A percentile compares a stretch with the other conserved stretches of the same genome.
Conservation (phyloP, 2,113 vertebrate genomes). For the Zingel zingel region DNA sequence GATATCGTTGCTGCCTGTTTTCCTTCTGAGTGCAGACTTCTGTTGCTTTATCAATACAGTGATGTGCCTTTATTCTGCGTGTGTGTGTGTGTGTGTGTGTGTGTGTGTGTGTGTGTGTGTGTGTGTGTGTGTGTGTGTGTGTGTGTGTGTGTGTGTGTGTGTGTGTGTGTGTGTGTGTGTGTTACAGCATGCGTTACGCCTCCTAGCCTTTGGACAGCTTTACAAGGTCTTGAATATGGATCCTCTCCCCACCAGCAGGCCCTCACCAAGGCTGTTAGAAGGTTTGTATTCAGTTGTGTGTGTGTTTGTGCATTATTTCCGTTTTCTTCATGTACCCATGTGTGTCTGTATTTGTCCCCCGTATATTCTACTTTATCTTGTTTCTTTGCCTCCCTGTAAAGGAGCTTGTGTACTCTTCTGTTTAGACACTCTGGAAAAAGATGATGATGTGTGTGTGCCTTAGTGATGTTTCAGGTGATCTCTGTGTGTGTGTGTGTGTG, state of each 20-base stretch:
- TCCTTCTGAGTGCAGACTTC: neutral
- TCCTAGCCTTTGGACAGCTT: conserved; percentile 80
- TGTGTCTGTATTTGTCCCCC: neutral
- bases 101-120: conserved; percentile 30
- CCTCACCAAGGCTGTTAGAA: conserved; percentile 53
- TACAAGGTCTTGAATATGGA: conserved; percentile 79
- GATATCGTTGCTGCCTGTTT: neutral
- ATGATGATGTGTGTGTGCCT: neutral
- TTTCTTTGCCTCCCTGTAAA: neutral
- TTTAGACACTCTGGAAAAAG: neutral
- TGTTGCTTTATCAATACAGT: conserved; percentile 3
- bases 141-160: conserved; percentile 25
- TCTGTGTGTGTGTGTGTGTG: neutral
- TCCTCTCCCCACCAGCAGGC: conserved; percentile 69
- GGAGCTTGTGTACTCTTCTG: neutral
- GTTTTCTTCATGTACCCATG: neutral
- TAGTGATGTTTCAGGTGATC: conserved; percentile 17
- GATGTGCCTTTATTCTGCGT: conserved; percentile 35
- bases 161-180: conserved; percentile 25
- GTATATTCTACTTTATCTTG: neutral
- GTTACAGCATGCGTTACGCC: conserved; percentile 75
- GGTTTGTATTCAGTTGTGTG: conserved; percentile 47
- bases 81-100: conserved; percentile 27
- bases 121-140: conserved; percentile 38
- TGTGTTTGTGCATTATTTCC: neutral